Evolutionary conservation across 2,797 vertebrate species (phyloP), one percentile per base, ranked within the genome.

Genomic region (Nasua narica): DNA sequence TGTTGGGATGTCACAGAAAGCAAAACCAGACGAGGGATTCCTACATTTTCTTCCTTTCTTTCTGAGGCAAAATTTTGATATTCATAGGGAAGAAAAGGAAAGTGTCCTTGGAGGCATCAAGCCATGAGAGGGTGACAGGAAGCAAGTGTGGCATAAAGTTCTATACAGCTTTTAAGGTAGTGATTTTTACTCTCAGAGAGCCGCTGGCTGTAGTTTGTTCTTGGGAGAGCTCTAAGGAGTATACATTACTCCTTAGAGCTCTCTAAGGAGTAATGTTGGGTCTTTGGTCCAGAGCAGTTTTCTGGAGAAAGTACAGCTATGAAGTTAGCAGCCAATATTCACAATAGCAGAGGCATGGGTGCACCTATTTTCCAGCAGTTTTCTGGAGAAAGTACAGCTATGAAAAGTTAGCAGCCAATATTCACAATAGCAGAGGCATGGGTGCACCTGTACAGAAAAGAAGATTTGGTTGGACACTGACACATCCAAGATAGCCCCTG

Each of bases 51-150:
- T 84, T 43, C 46, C 21, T 70, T 91, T 40, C 16, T 89, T 16
- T 77, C 46, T 76, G 43, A 91, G 56, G 93, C 21, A 87, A 37
- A 52, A 65, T 65, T 58, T 79, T 87, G n/a, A 29, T 79, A 82
- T 84, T 96, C 32, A n/a, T 50, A 92, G 25, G n/a, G 25, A 85
- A 84, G 78, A 79, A 85, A 67, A 77, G 58, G 37, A 35, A 62
- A 58, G 23, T 78, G 1, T 90, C 82, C n/a, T 74, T 88, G 60
- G 14, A 37, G 48, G 11, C 78, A 27, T 27, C 23, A 76, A 32
- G 3, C n/a, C 25, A 67, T 77, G 37, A 92, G 23, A 11, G 70
- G 35, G 37, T 87, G 60, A n/a, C 3, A 62, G 74, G 46, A 78
- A 93, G 72, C 29, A 56, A 43, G 11, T 25, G 12, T 29, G 60